Evolutionary conservation across 2,888 invertebrate genomes (phyloP).

Genomic region (Drosophila buzzatii): DNA sequence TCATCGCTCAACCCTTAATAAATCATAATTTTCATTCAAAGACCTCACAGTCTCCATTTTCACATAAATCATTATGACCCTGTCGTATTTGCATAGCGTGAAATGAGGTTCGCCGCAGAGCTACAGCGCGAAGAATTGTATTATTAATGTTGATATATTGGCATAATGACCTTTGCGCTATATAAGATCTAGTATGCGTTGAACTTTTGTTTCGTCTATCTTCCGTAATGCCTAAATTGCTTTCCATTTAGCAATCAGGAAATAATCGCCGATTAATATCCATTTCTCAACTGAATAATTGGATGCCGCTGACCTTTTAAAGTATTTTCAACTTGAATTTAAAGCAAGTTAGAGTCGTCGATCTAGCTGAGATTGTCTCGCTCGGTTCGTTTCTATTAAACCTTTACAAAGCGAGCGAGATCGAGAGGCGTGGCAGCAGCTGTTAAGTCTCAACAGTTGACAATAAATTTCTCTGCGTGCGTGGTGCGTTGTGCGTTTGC

Average conservation of each 20-base stretch:
- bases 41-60: neutral
- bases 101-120: slow-evolving; percentile 35
- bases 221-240: slow-evolving; percentile 56
- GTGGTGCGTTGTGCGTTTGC: slow-evolving; percentile 7
- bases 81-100: slow-evolving; percentile 40
- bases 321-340: slow-evolving; percentile 57
- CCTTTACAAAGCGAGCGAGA: neutral
- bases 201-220: slow-evolving; percentile 40
- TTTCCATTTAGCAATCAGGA: slow-evolving; percentile 45
- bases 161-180: slow-evolving; percentile 76
- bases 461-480: slow-evolving; percentile 46
- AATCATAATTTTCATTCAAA: slow-evolving; percentile 10
- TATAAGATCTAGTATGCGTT: slow-evolving; percentile 34
- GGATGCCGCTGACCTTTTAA: slow-evolving; percentile 52
- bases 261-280: slow-evolving; percentile 33
- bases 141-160: slow-evolving; percentile 61
- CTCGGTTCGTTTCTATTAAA: neutral
- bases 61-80: slow-evolving; percentile 49
- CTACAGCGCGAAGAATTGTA: slow-evolving; percentile 17
- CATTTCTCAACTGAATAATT: slow-evolving; percentile 25
- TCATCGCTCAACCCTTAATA: neutral
- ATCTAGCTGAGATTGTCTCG: slow-evolving; percentile 1
- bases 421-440: slow-evolving; percentile 15
- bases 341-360: neutral
- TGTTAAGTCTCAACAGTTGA: slow-evolving; percentile 35